Evolutionary conservation across 2,888 invertebrate genomes (phyloP).

Genomic region (Encarsia formosa): DNA sequence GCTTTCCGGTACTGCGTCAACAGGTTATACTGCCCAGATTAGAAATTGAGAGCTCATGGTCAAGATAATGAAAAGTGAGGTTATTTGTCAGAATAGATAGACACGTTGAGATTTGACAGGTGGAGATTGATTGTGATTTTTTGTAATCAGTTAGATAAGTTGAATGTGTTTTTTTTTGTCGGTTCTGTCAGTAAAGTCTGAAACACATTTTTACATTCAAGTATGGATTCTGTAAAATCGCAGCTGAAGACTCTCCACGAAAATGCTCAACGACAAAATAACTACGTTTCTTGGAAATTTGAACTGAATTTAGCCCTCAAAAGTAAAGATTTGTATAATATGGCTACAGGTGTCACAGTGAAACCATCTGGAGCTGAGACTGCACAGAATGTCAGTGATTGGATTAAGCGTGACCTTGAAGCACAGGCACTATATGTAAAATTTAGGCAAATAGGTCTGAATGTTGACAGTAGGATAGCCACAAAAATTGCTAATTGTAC

Average conservation of each 20-base stretch:
- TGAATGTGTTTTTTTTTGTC: too few species aligned
- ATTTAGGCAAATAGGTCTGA: slow-evolving; percentile 34
- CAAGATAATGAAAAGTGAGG: too few species aligned
- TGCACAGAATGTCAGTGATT: slow-evolving; percentile 20
- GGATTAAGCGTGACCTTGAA: slow-evolving; percentile 32
- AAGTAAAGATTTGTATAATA: slow-evolving; percentile 27
- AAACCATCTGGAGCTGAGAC: slow-evolving; percentile 20
- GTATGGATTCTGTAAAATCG: not conserved
- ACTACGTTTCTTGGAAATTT: slow-evolving; percentile 26
- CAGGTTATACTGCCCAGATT: too few species aligned
- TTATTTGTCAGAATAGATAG: too few species aligned
- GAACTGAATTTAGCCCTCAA: slow-evolving; percentile 33
- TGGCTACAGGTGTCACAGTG: slow-evolving; percentile 25
- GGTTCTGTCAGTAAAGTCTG: too few species aligned
- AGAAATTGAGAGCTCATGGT: too few species aligned
- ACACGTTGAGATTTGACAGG: too few species aligned
- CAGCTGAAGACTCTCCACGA: not conserved
- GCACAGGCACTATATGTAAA: slow-evolving; percentile 33
- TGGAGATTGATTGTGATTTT: too few species aligned
- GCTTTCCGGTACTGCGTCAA: too few species aligned
- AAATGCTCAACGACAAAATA: not conserved
- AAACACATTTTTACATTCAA: too few species aligned
- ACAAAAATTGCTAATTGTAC: slow-evolving; percentile 32
- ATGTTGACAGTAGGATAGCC: slow-evolving; percentile 32
- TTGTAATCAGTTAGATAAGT: too few species aligned